Evolutionary conservation across 2,888 invertebrate species (phyloP), one percentile per base, ranked within the genome.

Genomic region (Phymatocera aterrima): DNA sequence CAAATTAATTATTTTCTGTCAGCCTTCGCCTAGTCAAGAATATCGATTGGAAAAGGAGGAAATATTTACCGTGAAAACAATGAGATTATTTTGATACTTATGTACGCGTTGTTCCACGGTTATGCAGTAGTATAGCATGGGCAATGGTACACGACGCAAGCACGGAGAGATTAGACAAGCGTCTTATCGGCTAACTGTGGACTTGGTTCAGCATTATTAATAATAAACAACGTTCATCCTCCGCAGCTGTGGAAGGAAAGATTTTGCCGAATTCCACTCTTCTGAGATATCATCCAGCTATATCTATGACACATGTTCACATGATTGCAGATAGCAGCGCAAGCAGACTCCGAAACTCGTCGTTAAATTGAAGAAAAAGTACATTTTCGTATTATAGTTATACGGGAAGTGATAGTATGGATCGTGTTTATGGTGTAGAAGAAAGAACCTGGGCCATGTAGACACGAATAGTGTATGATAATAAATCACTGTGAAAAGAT

Each of bases 151-250:
- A 40, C 12, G 4, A 57, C 21, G 18, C 18, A 15, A 21, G 61
- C 18, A 34, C 18, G 18, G 18, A 64, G n/a, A 64, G 61, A 64
- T 64, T 64, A 64, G 61, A 64, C 18, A 21, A 37, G 61, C 37
- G 18, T 37, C 37, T 64, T 18, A 64, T 37, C 61, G 61, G 2
- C n/a, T 37, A 64, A 37, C n/a, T 64, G 6, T 37, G 37, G 61
- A 64, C 37, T 64, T 18, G 37, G 34, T 10, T 64, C 61, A 37
- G 61, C 37, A 34, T 64, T 64, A 37, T 64, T 37, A 37, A 64
- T 18, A 64, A 64, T 37, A 64, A 64, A 64, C 61, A 37, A 1
- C 37, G 61, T 37, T 0, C 37, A 18, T 37, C 3, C 18, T 64
- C 37, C 10, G 6, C 21, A 64, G 10, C 10, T n/a, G 2, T 6